Conservation (phyloP, 2,797 vertebrate species). For the Microctenopoma stevenorrisi region DNA sequence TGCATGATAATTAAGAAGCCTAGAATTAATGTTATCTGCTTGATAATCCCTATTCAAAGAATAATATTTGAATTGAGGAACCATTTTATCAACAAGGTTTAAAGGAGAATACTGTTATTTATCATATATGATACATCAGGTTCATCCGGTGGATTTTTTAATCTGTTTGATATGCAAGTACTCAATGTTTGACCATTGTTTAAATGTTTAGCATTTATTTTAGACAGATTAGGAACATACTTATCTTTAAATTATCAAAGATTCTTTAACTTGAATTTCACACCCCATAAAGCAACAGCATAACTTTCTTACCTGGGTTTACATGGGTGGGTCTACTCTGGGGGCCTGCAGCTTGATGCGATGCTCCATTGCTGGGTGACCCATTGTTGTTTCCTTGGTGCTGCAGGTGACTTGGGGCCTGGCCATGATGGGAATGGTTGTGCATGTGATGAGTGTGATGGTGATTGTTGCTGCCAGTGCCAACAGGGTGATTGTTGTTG, state of each 20-base stretch:
- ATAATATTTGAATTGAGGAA: slow-evolving; percentile 9
- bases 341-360: slow-evolving; percentile 87
- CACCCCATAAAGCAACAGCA: neutral
- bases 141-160: neutral
- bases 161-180: neutral
- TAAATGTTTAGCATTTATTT: no score
- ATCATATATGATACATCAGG: neutral
- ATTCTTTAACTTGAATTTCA: neutral
- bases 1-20: slow-evolving; percentile 6
- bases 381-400: slow-evolving; percentile 85
- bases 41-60: slow-evolving; percentile 23
- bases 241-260: neutral
- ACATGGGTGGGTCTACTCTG: slow-evolving; percentile 89
- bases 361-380: slow-evolving; percentile 84
- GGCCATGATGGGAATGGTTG: slow-evolving; percentile 78
- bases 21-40: slow-evolving; percentile 9
- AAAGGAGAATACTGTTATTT: no score
- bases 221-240: neutral
- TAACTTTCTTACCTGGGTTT: slow-evolving; percentile 90
- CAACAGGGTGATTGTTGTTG: slow-evolving; percentile 82
- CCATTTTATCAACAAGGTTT: neutral
- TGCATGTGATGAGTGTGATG: slow-evolving; percentile 77
- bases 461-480: slow-evolving; percentile 82
- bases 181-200: slow-evolving; percentile 5
- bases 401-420: slow-evolving; percentile 81